phyloP scores from a whole-genome alignment of 2,113 vertebrate species.

The Tamias sibiricus region DNA sequence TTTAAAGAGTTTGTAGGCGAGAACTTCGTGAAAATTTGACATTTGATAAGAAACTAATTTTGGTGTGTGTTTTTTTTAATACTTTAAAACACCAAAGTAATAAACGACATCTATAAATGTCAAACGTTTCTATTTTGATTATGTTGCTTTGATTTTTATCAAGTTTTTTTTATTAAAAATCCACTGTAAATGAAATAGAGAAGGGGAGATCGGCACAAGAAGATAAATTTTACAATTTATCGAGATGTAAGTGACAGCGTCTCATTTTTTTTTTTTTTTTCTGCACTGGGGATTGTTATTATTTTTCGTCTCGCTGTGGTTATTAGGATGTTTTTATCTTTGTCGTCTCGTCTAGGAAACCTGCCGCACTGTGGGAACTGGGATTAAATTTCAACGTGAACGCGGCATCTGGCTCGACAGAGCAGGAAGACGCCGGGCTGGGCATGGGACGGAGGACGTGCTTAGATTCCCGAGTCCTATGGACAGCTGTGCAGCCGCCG shows the following conservation, averaged over 20 bases:
- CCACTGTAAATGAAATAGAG: conserved; percentile 72
- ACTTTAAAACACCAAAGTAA: conserved; percentile 70
- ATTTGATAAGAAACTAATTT: conserved; percentile 79
- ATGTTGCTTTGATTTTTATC: conserved; percentile 79
- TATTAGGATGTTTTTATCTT: conserved; percentile 55
- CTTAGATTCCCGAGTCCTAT: neutral
- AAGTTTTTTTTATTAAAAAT: conserved; percentile 77
- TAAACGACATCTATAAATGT: conserved; percentile 81
- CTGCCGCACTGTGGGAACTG: rapidly evolving
- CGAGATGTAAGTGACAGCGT: conserved; percentile 17
- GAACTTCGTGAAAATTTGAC: conserved; percentile 73
- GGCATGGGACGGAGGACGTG: rapidly evolving
- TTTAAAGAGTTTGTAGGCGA: conserved; percentile 44
- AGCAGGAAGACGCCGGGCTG: too few species aligned
- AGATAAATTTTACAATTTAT: conserved; percentile 66
- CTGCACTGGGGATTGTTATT: conserved; percentile 19
- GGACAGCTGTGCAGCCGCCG: neutral
- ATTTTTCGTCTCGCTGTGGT: conserved; percentile 30
- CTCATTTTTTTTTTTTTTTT: conserved; percentile 44
- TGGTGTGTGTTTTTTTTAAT: conserved; percentile 63
- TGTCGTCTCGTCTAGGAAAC: neutral
- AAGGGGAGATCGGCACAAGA: neutral
- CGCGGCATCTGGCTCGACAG: rapidly evolving
- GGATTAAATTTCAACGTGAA: neutral
- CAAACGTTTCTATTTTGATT: conserved; percentile 77